Conservation (phyloP, 2,888 invertebrate species). For the Drosophila conformis region DNA sequence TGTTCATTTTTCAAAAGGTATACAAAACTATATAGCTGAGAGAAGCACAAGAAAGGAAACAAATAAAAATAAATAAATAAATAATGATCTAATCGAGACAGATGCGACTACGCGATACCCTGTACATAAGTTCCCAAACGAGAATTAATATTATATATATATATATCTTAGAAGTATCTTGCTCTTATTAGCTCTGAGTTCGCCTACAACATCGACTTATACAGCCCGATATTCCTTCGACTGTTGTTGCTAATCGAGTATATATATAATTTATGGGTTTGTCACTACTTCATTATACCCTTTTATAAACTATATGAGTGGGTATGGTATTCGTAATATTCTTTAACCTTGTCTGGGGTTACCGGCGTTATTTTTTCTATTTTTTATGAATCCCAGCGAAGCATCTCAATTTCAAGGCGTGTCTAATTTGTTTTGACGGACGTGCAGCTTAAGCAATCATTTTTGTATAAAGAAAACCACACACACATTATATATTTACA, state of each 20-base stretch:
- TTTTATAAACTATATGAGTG: not conserved
- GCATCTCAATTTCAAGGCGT: slow-evolving; percentile 17
- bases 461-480: slow-evolving; percentile 9
- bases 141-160: too few relatives aligned
- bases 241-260: not conserved
- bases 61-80: not conserved
- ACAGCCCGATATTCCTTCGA: too few relatives aligned
- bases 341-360: not conserved
- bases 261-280: not conserved
- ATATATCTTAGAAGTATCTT: too few relatives aligned
- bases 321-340: not conserved
- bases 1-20: slow-evolving; percentile 20
- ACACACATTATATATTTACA: not conserved
- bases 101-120: not conserved
- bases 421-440: slow-evolving; percentile 47
- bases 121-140: not conserved
- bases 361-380: not conserved
- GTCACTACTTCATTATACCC: not conserved
- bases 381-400: slow-evolving; percentile 1
- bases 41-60: slow-evolving; percentile 1
- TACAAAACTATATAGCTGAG: slow-evolving; percentile 6
- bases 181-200: too few relatives aligned
- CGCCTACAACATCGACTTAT: too few relatives aligned
- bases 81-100: not conserved
- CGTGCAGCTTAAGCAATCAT: slow-evolving; percentile 6